Base-by-base conservation (phyloP, 2,888 invertebrate genomes). In the Frankliniella intonsa region DNA sequence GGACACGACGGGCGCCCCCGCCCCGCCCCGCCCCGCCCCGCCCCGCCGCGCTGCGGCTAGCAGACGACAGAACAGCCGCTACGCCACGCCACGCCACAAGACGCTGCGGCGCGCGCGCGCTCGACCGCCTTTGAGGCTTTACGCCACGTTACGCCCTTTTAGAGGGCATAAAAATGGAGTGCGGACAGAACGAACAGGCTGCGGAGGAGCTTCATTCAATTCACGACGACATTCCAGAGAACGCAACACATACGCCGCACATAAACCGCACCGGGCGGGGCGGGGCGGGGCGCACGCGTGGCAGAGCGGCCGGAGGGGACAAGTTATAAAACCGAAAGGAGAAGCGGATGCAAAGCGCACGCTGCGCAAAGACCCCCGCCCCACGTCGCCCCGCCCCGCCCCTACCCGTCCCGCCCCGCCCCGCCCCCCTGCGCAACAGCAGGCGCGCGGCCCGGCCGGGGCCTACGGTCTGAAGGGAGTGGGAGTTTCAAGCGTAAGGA, bases 161-260 rank as follows among this genome's bases (percentile, higher is more conserved):
- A 76, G 69, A 25, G 69, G 69, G 69, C 69, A 76, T 76, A 76
- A 76, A 76, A 76, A 76, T 76, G 69, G 25, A 76, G 69, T 12
- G 69, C 11, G 22, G 69, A 76, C 69, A 76, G 62, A 62, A n/a
- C 62, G 62, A 62, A 62, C 62, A n/a, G 62, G 62, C 55, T 17
- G 55, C 22, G 69, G 69, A 69, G 69, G 69, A 22, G 69, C 69
- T 25, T 76, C 22, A 76, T 76, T 25, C 69, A 76, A 76, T 76
- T 76, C 69, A 1, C 69, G 69, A 22, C 69, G 69, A 25, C 69
- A 76, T 76, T 76, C 69, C 69, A 76, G 69, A 19, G 19, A n/a
- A n/a, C 62, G 62, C 69, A 22, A 69, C 69, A 69, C 69, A 69
- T 62, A 62, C 62, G 62, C 62, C 62, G 17, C 62, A 62, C 62